phyloP scores from a whole-genome alignment of 2,888 invertebrate species.

The Congeria kusceri region DNA sequence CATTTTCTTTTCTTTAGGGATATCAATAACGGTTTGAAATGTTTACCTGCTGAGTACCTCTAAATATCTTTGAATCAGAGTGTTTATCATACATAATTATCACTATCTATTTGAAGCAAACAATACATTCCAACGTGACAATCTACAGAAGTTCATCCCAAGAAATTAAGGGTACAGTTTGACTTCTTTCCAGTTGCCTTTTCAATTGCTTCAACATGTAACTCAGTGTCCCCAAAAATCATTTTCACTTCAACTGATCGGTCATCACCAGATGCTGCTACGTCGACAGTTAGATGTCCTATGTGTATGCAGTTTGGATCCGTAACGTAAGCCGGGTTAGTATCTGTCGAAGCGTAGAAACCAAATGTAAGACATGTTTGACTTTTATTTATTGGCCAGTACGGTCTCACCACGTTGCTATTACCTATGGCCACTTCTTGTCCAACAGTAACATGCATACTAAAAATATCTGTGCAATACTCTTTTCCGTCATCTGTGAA shows the following conservation, averaged over 20 bases:
- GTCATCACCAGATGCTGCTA: constrained; percentile 35
- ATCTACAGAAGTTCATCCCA: too few relatives aligned
- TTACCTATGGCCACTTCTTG: constrained; percentile 47
- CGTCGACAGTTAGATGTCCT: constrained; percentile 38
- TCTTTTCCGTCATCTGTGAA: constrained; percentile 29
- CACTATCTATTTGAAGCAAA: too few relatives aligned
- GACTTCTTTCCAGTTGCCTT: constrained; percentile 29
- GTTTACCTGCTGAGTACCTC: too few relatives aligned
- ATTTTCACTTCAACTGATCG: constrained; percentile 50
- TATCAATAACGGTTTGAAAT: too few relatives aligned
- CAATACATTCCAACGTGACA: too few relatives aligned
- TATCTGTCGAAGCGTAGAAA: constrained; percentile 49
- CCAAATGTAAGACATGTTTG: constrained; percentile 32
- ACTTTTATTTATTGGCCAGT: constrained; percentile 38
- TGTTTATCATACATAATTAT: too few relatives aligned
- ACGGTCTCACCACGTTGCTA: constrained; percentile 33
- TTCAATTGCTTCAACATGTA: constrained; percentile 55
- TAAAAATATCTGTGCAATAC: constrained; percentile 52
- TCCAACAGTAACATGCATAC: constrained; percentile 55
- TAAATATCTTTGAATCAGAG: too few relatives aligned
- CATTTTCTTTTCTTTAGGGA: too few relatives aligned
- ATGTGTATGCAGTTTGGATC: constrained; percentile 48
- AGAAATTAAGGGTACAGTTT: constrained; percentile 55
- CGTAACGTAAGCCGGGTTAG: constrained; percentile 44
- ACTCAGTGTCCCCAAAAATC: constrained; percentile 63